Conservation (phyloP, 2,797 vertebrate genomes). For the Ispidina picta region DNA sequence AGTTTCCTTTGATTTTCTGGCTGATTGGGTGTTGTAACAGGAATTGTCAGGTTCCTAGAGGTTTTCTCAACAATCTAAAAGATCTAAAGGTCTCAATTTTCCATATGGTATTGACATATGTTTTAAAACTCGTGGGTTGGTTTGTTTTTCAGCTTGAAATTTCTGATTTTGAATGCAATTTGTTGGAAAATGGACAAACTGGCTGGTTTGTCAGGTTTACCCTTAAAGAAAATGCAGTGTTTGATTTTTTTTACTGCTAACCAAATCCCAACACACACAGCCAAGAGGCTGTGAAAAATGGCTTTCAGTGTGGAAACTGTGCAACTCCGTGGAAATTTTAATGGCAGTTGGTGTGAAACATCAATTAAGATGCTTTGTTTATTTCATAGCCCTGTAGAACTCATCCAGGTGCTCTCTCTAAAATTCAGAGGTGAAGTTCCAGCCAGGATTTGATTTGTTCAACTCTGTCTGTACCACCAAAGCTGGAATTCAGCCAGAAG, state of each 20-base stretch:
- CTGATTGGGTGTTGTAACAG: not conserved
- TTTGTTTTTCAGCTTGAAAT: not conserved
- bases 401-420: too few relatives aligned
- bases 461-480: not conserved
- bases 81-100: not conserved
- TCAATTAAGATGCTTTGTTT: not conserved
- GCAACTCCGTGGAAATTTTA: not conserved
- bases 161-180: not conserved
- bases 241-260: not conserved
- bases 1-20: not conserved
- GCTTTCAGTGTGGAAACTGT: not conserved
- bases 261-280: not conserved
- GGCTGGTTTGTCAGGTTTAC: not conserved
- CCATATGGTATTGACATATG: fast-evolving
- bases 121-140: not conserved
- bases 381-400: not conserved
- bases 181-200: not conserved
- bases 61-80: not conserved
- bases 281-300: not conserved
- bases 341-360: fast-evolving
- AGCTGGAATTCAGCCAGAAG: not conserved
- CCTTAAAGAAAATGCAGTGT: not conserved
- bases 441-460: not conserved
- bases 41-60: not conserved
- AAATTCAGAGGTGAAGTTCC: not conserved